phyloP scores from a whole-genome alignment of 2,797 vertebrate genomes.

The Choloepus didactylus region DNA sequence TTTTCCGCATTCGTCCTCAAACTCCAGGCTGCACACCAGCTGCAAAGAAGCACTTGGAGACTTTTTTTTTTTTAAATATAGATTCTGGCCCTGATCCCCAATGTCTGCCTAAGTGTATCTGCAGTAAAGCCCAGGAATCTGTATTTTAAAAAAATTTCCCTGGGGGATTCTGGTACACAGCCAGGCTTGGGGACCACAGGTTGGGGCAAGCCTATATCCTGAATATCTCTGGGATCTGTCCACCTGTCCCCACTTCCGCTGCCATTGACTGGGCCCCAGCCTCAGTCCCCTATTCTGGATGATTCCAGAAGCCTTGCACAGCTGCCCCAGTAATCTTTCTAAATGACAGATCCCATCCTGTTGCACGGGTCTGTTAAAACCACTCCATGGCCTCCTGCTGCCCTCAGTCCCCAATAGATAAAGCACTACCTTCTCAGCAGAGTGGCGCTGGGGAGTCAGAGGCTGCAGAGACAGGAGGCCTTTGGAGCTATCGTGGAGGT shows the following conservation, averaged over 20 bases:
- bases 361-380: neutral
- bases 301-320: neutral
- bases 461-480: rapidly evolving
- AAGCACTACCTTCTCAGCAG: neutral
- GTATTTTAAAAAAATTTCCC: neutral
- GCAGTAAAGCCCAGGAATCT: neutral
- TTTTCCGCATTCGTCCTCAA: neutral
- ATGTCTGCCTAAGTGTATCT: neutral
- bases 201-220: neutral
- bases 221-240: neutral
- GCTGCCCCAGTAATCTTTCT: neutral
- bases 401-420: neutral
- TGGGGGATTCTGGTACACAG: no score
- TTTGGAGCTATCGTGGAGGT: neutral
- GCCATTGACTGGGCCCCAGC: no score
- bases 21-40: rapidly evolving
- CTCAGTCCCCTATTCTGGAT: neutral
- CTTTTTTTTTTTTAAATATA: neutral
- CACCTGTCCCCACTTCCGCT: rapidly evolving
- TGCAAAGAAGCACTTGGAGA: neutral
- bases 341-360: neutral
- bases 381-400: neutral
- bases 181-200: neutral
- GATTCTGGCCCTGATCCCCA: neutral
- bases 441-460: neutral